Evolutionary conservation across 2,113 vertebrate genomes (phyloP), one percentile per base, ranked within the genome.

Genomic region (Clarias macrocephalus): DNA sequence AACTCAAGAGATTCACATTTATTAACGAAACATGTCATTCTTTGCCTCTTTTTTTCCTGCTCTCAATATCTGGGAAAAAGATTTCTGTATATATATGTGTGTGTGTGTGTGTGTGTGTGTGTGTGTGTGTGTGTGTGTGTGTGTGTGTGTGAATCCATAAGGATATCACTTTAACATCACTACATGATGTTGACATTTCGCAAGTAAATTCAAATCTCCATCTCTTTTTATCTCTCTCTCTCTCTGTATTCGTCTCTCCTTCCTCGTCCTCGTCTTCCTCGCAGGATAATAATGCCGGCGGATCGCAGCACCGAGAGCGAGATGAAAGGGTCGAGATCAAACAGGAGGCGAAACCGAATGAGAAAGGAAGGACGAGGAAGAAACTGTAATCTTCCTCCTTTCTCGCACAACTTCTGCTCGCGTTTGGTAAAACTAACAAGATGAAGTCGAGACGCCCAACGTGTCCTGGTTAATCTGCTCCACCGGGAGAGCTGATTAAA

Each of bases 321-420:
- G 86, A 87, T 87, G 68, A 87, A 87, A 87, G 86, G 33, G 15
- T 28, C 12, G 80, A 87, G 76, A 87, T 87, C 86, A 87, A 87
- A 87, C 86, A 63, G 42, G 25, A 81, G 37, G 33, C 28, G 18
- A 16, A 70, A 28, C 1, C 19, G 52, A 83, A 70, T 48, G 82
- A n/a, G 33, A 83, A 30, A 68, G 82, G 25, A 83, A 68, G 82
- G 18, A 83, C 15, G 25, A 23, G 42, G 57, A 33, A 57, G 65
- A 70, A n/a, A 54, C 65, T 21, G 48, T 56, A 68, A n/a, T 56
- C 23, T 42, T 83, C 48, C 15, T n/a, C 23, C 65, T 30, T 56
- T 83, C 19, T 70, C 57, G 21, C 82, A 16, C 25, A 10, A 56
- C 52, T 79, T 79, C 75, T 79, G 52, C 0, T 48, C 48, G 48